phyloP scores from a whole-genome alignment of 2,888 invertebrate genomes.

The Eupithecia centaureata region DNA sequence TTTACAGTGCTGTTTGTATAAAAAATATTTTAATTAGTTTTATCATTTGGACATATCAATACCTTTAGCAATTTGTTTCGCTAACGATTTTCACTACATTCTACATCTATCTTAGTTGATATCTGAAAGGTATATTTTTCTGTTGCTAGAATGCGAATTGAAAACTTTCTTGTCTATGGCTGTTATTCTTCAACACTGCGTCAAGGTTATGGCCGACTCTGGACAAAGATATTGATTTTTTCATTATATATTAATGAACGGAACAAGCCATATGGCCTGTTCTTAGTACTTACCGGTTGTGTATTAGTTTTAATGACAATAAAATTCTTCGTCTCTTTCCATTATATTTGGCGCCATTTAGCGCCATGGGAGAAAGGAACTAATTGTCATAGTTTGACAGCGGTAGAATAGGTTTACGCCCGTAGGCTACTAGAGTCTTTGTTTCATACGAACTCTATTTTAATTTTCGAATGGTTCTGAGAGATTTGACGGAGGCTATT shows the following conservation, averaged over 20 bases:
- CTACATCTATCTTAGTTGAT: too few species aligned
- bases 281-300: too few species aligned
- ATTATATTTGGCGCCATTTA: too few species aligned
- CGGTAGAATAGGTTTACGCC: too few species aligned
- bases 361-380: too few species aligned
- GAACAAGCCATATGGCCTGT: not conserved
- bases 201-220: not conserved
- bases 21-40: conserved; percentile 15
- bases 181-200: not conserved
- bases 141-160: not conserved
- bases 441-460: too few species aligned
- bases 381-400: too few species aligned
- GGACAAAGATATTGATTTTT: not conserved
- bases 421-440: too few species aligned
- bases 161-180: not conserved
- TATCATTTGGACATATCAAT: conserved; percentile 30
- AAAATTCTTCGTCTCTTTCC: too few species aligned
- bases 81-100: not conserved
- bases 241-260: not conserved
- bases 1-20: conserved; percentile 15
- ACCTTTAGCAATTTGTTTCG: conserved; percentile 6
- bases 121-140: not conserved
- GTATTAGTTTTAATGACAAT: too few species aligned
- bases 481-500: too few species aligned
- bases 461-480: too few species aligned